phyloP scores from a whole-genome alignment of 2,113 vertebrate species.

The Muntiacus muntjak region DNA sequence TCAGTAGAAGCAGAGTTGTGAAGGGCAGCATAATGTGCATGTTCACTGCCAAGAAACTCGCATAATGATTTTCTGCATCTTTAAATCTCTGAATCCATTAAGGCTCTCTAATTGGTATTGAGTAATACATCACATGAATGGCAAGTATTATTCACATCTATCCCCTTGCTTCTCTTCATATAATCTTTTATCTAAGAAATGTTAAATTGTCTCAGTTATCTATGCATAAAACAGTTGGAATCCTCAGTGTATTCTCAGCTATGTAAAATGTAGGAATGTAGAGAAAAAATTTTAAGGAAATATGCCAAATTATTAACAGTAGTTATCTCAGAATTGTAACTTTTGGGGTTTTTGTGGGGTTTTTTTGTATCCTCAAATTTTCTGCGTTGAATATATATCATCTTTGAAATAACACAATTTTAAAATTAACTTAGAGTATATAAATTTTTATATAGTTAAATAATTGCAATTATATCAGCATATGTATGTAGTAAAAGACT shows the following conservation, averaged over 20 bases:
- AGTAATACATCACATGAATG: neutral
- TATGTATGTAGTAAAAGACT: neutral
- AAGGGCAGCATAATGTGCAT: neutral
- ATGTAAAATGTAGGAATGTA: constrained; percentile 11
- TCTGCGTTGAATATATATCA: neutral
- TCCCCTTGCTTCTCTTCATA: neutral
- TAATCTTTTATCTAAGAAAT: neutral
- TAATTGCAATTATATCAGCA: neutral
- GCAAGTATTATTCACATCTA: neutral
- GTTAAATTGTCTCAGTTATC: constrained; percentile 8
- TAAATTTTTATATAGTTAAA: neutral
- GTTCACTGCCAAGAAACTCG: constrained; percentile 32
- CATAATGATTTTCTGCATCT: constrained; percentile 32
- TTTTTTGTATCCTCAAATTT: neutral
- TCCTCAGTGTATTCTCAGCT: neutral
- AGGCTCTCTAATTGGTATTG: constrained; percentile 46
- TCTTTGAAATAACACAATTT: neutral
- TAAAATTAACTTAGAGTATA: neutral
- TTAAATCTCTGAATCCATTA: constrained; percentile 21
- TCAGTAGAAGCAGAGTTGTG: neutral
- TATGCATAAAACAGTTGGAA: neutral
- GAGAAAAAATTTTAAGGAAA: neutral
- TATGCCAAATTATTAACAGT: neutral
- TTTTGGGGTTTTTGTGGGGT: neutral
- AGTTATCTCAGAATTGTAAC: neutral